Conservation (phyloP, 2,888 invertebrate species). For the Drosophila borborema region DNA sequence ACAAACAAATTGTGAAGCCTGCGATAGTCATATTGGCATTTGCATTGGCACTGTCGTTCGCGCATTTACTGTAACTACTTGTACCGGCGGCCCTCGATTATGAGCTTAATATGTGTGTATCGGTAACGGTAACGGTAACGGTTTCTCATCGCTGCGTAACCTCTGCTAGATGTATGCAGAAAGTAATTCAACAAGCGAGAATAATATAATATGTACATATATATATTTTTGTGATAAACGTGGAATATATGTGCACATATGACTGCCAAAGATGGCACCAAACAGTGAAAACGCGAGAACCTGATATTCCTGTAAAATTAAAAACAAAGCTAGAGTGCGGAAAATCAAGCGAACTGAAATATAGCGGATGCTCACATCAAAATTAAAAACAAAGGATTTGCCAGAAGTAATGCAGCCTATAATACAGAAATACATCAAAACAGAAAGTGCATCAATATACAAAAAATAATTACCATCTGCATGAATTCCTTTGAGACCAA, state of each 20-base stretch:
- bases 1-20: slow-evolving; percentile 12
- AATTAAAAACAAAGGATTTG: slow-evolving; percentile 7
- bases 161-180: neutral
- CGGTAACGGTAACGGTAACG: slow-evolving; percentile 10
- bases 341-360: slow-evolving; percentile 59
- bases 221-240: neutral
- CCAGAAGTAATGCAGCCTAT: neutral
- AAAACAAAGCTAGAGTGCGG: slow-evolving; percentile 3
- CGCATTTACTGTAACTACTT: slow-evolving; percentile 28
- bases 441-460: neutral
- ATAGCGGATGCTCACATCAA: slow-evolving; percentile 40
- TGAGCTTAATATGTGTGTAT: neutral
- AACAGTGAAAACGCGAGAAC: slow-evolving; percentile 13
- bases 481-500: slow-evolving; percentile 25
- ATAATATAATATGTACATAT: neutral
- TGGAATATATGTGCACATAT: neutral
- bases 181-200: neutral
- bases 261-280: neutral
- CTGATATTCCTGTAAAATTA: neutral
- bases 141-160: neutral
- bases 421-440: neutral
- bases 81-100: slow-evolving; percentile 35
- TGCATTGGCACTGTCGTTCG: slow-evolving; percentile 48
- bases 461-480: slow-evolving; percentile 34
- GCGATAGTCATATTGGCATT: slow-evolving; percentile 45